These are phyloP conservation scores for Atrina japonica DNA, from an alignment of 2,888 invertebrate genomes.

Conservation along the genomic window DNA sequence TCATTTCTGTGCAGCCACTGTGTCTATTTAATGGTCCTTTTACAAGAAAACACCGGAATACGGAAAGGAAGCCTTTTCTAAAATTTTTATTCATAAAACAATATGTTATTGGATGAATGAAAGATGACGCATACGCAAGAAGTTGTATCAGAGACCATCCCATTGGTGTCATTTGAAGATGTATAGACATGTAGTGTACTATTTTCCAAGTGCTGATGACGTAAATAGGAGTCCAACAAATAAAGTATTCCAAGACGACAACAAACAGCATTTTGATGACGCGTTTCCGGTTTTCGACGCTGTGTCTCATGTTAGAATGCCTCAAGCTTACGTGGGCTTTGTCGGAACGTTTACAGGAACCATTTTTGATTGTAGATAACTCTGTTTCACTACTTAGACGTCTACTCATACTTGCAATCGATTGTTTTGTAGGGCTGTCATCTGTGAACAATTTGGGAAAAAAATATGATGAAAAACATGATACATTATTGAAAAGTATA, in stretches of 20 bases:
- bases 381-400: constrained; percentile 1
- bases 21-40: constrained; percentile 9
- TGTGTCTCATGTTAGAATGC: constrained; percentile 36
- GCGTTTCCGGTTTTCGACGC: constrained; percentile 63
- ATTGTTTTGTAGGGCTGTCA: no score
- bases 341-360: neutral
- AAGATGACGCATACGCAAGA: constrained; percentile 90
- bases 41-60: constrained; percentile 83
- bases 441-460: no score
- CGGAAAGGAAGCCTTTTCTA: constrained; percentile 88
- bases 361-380: neutral
- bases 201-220: constrained; percentile 89
- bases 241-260: constrained; percentile 93
- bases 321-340: constrained; percentile 40
- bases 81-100: constrained; percentile 96
- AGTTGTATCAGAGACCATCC: constrained; percentile 87
- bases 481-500: no score
- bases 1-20: constrained; percentile 32
- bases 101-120: constrained; percentile 94
- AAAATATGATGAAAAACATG: no score
- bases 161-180: constrained; percentile 62
- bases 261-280: constrained; percentile 90
- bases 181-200: constrained; percentile 87
- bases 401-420: neutral
- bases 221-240: constrained; percentile 94